Evolutionary conservation across 2,888 invertebrate species (phyloP).

Genomic region (Stegophylla sp.): DNA sequence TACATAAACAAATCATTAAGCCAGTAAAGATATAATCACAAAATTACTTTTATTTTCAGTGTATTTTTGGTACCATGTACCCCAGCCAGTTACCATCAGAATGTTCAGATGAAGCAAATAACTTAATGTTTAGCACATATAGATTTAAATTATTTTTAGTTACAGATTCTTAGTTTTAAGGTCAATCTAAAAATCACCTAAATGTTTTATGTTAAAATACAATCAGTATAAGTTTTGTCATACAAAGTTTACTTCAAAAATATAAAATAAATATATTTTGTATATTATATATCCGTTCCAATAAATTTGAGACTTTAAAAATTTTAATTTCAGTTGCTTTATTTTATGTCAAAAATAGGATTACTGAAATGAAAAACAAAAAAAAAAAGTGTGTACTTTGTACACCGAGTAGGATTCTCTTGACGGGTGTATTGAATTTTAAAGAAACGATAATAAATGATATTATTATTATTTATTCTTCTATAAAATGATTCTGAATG

Average conservation of each 20-base stretch:
- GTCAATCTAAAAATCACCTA: neutral
- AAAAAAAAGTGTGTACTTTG: too few species aligned
- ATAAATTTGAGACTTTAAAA: neutral
- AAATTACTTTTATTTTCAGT: slow-evolving; percentile 18
- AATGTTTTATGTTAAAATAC: neutral
- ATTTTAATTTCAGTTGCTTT: too few species aligned
- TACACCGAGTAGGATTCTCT: too few species aligned
- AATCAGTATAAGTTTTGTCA: neutral
- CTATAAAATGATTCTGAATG: too few species aligned
- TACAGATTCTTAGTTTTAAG: slow-evolving; percentile 5
- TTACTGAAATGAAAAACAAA: too few species aligned
- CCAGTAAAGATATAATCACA: neutral
- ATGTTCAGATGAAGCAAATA: slow-evolving; percentile 56
- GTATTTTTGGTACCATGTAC: slow-evolving; percentile 44
- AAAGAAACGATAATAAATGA: too few species aligned
- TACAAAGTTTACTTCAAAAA: neutral
- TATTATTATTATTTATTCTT: too few species aligned
- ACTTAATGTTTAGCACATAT: slow-evolving; percentile 52
- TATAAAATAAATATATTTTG: neutral
- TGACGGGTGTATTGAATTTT: too few species aligned
- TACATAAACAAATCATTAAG: neutral
- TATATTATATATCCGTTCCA: neutral
- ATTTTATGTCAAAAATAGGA: too few species aligned
- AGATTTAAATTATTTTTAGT: slow-evolving; percentile 56
- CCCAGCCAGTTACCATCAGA: slow-evolving; percentile 36